Evolutionary conservation across 2,113 vertebrate species (phyloP).

Genomic region (Motacilla alba): DNA sequence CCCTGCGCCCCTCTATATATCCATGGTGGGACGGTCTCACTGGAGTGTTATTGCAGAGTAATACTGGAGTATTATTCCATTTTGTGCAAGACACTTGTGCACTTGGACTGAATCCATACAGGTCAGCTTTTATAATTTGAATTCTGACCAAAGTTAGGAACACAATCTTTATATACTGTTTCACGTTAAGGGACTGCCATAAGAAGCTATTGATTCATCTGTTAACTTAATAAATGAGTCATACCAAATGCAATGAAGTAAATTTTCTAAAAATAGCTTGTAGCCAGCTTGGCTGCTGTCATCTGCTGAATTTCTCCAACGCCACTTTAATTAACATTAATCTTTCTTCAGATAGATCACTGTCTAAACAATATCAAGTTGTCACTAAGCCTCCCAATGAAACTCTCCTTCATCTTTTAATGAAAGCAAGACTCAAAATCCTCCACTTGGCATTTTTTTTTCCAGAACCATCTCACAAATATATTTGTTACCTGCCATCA

Average conservation of each 20-base stretch:
- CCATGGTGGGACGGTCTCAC: fast-evolving
- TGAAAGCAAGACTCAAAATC: background rate
- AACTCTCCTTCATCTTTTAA: constrained; percentile 5
- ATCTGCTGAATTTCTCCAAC: constrained; percentile 45
- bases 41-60: background rate
- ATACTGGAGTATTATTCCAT: background rate
- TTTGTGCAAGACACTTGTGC: background rate
- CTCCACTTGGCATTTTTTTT: background rate
- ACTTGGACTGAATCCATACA: background rate
- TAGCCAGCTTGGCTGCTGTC: constrained; percentile 51
- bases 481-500: background rate
- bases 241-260: background rate
- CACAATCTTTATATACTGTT: background rate
- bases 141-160: background rate
- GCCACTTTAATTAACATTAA: constrained; percentile 60
- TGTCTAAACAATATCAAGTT: constrained; percentile 35
- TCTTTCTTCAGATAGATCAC: constrained; percentile 32
- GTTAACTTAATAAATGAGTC: constrained; percentile 60
- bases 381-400: constrained; percentile 1
- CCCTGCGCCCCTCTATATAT: background rate
- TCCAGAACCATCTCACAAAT: background rate
- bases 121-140: background rate
- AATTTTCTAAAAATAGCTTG: constrained; percentile 59
- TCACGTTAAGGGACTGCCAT: background rate
- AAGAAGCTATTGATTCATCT: constrained; percentile 35